Conservation (phyloP, 2,888 invertebrate genomes). For the Macrosiphum euphorbiae region DNA sequence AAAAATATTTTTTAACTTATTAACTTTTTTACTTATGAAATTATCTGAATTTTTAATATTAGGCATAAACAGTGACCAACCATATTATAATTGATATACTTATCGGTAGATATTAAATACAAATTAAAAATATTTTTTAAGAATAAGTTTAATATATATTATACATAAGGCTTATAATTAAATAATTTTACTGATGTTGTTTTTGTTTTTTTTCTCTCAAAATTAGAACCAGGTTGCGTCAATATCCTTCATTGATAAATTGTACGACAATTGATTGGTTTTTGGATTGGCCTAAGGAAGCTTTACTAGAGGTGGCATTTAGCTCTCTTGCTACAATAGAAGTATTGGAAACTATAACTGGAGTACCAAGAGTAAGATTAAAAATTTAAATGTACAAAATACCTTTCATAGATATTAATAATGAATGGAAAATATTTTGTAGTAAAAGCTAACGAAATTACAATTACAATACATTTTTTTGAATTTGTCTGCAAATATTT, state of each 20-base stretch:
- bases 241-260: conserved; percentile 90
- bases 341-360: conserved; percentile 80
- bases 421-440: not conserved
- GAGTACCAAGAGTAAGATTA: conserved; percentile 72
- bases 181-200: not conserved
- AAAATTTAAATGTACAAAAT: conserved; percentile 19
- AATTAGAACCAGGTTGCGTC: conserved; percentile 79
- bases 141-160: no score
- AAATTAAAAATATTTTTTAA: not conserved
- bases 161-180: not conserved
- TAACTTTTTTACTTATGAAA: not conserved
- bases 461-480: no score
- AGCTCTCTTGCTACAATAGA: conserved; percentile 83
- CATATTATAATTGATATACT: not conserved
- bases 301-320: conserved; percentile 89
- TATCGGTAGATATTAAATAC: not conserved
- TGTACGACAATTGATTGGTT: conserved; percentile 93
- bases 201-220: not conserved
- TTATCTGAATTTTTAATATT: not conserved
- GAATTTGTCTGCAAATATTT: no score
- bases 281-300: conserved; percentile 89
- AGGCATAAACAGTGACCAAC: not conserved
- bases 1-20: not conserved
- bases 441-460: not conserved
- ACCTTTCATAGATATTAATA: not conserved